Evolutionary conservation across 2,888 invertebrate species (phyloP).

Genomic region (Andrena chrysosceles): DNA sequence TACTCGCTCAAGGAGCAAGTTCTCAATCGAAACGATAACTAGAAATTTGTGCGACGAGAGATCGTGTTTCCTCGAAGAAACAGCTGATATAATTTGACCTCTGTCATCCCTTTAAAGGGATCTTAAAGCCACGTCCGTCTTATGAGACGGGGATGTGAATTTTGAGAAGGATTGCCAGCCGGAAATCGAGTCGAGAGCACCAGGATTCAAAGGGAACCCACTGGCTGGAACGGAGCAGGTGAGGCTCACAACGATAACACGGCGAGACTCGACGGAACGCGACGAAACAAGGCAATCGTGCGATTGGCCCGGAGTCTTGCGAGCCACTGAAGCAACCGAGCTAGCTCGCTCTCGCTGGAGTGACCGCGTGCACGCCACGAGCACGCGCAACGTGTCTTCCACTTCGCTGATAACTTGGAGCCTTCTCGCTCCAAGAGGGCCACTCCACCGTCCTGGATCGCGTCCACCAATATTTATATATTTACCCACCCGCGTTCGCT

Average conservation of each 20-base stretch:
- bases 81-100: too few species aligned
- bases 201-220: background rate
- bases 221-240: background rate
- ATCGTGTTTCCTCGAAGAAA: too few species aligned
- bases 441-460: slow-evolving; percentile 40
- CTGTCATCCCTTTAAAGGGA: too few species aligned
- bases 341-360: slow-evolving; percentile 70
- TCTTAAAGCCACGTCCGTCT: too few species aligned
- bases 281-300: slow-evolving; percentile 68
- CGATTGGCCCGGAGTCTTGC: slow-evolving; percentile 81
- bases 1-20: background rate
- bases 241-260: background rate
- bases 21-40: too few species aligned
- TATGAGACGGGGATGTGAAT: too few species aligned
- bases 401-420: slow-evolving; percentile 64
- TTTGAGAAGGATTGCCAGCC: too few species aligned
- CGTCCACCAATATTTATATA: slow-evolving; percentile 51
- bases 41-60: too few species aligned
- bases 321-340: slow-evolving; percentile 80
- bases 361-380: slow-evolving; percentile 65
- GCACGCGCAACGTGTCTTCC: slow-evolving; percentile 72
- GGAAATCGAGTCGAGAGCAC: background rate
- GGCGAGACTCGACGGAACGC: slow-evolving; percentile 17
- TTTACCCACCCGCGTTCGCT: slow-evolving; percentile 6
- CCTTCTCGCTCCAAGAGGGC: slow-evolving; percentile 44